phyloP scores from a whole-genome alignment of 1,140 invertebrate species.

The Meloidogyne hapla region DNA sequence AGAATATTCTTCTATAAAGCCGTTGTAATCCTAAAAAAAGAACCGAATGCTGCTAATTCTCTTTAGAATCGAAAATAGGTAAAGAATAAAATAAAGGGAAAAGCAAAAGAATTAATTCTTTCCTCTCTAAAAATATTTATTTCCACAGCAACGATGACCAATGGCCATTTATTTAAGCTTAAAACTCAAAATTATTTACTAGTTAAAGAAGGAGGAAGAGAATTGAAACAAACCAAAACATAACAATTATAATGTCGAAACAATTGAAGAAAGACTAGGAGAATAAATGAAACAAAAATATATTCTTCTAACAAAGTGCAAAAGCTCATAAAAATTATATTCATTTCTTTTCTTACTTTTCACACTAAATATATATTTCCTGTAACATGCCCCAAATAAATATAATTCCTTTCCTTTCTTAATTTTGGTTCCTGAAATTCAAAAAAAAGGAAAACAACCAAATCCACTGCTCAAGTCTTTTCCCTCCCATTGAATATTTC shows the following conservation, averaged over 20 bases:
- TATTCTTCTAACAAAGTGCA: not conserved
- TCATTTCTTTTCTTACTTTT: not conserved
- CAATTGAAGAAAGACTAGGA: not conserved
- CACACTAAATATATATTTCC: not conserved
- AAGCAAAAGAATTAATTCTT: not conserved
- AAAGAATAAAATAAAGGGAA: not conserved
- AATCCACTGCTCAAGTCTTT: not conserved
- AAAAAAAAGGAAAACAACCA: not conserved
- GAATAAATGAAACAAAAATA: not conserved
- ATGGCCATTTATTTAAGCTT: not conserved
- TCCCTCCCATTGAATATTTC: not conserved
- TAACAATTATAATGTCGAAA: not conserved
- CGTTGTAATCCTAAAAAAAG: no score
- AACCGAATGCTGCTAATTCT: no score
- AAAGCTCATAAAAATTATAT: not conserved
- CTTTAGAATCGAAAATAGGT: not conserved
- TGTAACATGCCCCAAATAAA: conserved; percentile 1
- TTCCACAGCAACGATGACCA: not conserved
- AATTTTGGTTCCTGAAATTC: not conserved
- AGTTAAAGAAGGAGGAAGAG: not conserved
- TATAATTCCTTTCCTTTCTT: not conserved
- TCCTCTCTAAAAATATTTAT: not conserved
- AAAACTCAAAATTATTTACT: not conserved
- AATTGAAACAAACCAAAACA: not conserved
- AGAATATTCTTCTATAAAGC: no score